Evolutionary conservation across 2,797 vertebrate species (phyloP).

Genomic region (Bovichtus diacanthus): DNA sequence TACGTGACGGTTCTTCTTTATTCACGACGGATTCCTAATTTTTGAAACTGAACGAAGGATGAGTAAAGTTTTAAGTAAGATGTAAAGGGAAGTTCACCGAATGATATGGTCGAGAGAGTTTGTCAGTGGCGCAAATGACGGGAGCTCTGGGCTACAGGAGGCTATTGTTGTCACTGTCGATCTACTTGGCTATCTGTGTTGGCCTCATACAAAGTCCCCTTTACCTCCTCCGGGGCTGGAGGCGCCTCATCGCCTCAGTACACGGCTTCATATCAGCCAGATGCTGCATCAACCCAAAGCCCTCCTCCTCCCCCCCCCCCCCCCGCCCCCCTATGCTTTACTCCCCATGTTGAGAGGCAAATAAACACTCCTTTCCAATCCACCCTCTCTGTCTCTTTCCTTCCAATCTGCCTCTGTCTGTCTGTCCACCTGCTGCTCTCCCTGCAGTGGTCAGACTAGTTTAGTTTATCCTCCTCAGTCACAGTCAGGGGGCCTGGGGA

Average conservation of each 20-base stretch:
- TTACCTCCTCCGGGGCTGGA: conserved; percentile 65
- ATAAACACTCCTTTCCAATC: conserved; percentile 35
- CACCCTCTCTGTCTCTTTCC: conserved; percentile 8
- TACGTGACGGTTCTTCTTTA: conserved; percentile 70
- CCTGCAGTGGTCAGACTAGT: conserved; percentile 43
- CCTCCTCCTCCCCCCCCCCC: conserved; percentile 28
- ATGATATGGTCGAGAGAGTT: conserved; percentile 34
- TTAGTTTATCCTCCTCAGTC: conserved; percentile 29
- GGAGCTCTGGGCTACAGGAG: conserved; percentile 35
- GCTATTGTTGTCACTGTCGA: conserved; percentile 60
- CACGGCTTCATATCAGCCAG: conserved; percentile 66
- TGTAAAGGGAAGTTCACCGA: conserved; percentile 39
- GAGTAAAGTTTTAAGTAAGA: conserved; percentile 47
- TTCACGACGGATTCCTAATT: conserved; percentile 73
- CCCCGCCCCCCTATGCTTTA: conserved; percentile 10
- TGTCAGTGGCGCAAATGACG: conserved; percentile 25
- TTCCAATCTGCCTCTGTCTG: conserved; percentile 16
- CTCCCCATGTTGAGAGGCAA: conserved; percentile 30
- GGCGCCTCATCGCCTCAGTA: conserved; percentile 66
- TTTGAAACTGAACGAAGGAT: conserved; percentile 55
- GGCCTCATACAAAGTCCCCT: conserved; percentile 44
- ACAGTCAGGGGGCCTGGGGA: conserved; percentile 36
- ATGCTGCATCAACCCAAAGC: conserved; percentile 66
- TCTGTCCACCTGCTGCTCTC: conserved; percentile 56
- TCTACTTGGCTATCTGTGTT: conserved; percentile 48